Base-by-base conservation (phyloP, 2,888 invertebrate species). In the Philereme vetulata region DNA sequence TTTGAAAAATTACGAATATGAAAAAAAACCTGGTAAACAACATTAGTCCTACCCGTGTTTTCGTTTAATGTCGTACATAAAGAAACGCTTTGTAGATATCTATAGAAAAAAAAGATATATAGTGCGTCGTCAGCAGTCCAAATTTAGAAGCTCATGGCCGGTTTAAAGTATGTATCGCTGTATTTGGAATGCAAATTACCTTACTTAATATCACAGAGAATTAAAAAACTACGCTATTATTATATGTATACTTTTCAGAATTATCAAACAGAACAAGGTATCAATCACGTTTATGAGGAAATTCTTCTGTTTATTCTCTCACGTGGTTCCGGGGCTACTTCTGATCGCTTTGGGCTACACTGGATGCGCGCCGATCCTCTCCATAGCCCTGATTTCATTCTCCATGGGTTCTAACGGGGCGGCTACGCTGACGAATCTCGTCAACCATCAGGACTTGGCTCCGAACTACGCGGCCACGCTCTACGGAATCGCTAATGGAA, bases 381-480 rank as follows among this genome's bases (percentile, higher is more conserved):
- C 95, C 36, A 94, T 95, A 6, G 92, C 93, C 3, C 88, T 95
- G n/a, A 94, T 95, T 72, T 94, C 95, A 0, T 85, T 95, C 67
- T 95, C 95, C 0, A 88, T 95, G 81, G 95, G 95, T 0, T 93
- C 95, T 10, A 94, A 94, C 66, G 94, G 94, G 0, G 94, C 94
- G 1, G 94, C 94, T 0, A 94, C 94, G 0, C 82, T 94, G 9
- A 93, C 94, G 3, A 94, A 94, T 75, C 80, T 94, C 66, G 93
- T 94, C 65, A 94, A 94, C 70, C 92, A 95, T 43, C 96, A 96
- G 77, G 96, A 96, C 81, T 83, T 96, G 63, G 95, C 96, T 0
- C 96, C 96, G 0, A 96, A 96, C 81, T 96, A 93, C 75, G 96
- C 96, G 0, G 96, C 95, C 1, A 95, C 95, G 0, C 75, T 96